phyloP scores from a whole-genome alignment of 2,888 invertebrate genomes.

The Pharmacophagus antenor region DNA sequence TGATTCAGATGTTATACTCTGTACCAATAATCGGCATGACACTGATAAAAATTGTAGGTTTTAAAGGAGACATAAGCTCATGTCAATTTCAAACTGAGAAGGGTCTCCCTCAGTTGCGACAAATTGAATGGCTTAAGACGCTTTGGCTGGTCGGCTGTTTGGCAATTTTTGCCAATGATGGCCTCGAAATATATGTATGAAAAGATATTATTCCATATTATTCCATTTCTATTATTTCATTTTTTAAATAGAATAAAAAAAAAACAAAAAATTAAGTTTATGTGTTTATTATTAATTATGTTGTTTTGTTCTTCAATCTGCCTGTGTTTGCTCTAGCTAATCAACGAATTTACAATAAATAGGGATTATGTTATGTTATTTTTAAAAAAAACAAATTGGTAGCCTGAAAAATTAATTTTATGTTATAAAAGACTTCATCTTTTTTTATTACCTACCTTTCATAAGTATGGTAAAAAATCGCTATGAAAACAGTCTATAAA shows the following conservation, averaged over 20 bases:
- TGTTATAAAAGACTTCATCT: too few species aligned
- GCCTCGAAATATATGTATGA: conserved; percentile 9
- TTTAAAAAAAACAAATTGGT: too few species aligned
- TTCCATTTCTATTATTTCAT: background rate
- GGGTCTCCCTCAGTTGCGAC: conserved; percentile 30
- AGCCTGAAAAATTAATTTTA: too few species aligned
- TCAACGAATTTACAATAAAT: too few species aligned
- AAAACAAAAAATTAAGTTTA: too few species aligned
- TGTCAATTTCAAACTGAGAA: conserved; percentile 30
- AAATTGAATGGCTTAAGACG: conserved; percentile 31
- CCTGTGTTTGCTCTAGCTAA: too few species aligned
- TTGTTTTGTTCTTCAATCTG: too few species aligned
- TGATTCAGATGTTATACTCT: background rate
- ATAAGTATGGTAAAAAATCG: too few species aligned
- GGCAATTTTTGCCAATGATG: conserved; percentile 25
- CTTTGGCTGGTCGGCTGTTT: conserved; percentile 24
- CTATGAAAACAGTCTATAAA: too few species aligned
- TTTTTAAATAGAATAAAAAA: background rate
- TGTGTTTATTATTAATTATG: too few species aligned
- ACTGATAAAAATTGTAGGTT: conserved; percentile 15
- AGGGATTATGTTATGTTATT: too few species aligned
- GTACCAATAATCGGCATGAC: background rate
- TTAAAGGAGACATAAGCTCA: conserved; percentile 25
- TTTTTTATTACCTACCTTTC: too few species aligned
- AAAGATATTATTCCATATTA: conserved; percentile 5